phyloP scores from a whole-genome alignment of 2,113 vertebrate species.

The Nesogale talazaci region DNA sequence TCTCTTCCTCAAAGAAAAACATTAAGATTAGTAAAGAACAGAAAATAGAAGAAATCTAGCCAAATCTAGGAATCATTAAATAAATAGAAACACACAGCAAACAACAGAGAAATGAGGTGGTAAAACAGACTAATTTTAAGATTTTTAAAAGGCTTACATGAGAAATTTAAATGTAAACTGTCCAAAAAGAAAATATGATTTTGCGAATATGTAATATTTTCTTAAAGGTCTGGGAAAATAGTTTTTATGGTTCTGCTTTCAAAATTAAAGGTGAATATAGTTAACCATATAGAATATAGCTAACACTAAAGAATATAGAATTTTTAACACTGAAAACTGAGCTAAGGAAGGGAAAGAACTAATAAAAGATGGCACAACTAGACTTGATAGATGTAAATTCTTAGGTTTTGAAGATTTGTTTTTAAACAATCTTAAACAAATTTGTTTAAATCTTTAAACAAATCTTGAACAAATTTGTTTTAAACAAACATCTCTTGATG shows the following conservation, averaged over 20 bases:
- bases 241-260: slow-evolving; percentile 15
- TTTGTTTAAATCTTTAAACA: not conserved
- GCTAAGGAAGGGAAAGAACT: slow-evolving; percentile 23
- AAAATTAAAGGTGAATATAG: slow-evolving; percentile 17
- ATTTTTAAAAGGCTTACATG: not conserved
- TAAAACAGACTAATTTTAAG: slow-evolving; percentile 1
- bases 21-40: not conserved
- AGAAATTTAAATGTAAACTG: not conserved
- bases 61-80: slow-evolving; percentile 4
- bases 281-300: slow-evolving; percentile 30
- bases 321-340: slow-evolving; percentile 19
- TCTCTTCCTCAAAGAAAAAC: not conserved
- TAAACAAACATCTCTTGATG: not conserved
- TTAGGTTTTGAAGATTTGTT: not conserved
- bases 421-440: slow-evolving; percentile 30
- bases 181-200: not conserved
- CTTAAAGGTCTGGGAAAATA: not conserved
- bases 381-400: not conserved
- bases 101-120: slow-evolving; percentile 1
- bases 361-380: slow-evolving; percentile 28
- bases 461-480: not conserved
- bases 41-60: not conserved
- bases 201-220: not conserved
- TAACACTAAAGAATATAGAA: slow-evolving; percentile 28
- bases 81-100: not conserved